Conservation (phyloP, 2,888 invertebrate genomes). For the Polyommatus icarus region DNA sequence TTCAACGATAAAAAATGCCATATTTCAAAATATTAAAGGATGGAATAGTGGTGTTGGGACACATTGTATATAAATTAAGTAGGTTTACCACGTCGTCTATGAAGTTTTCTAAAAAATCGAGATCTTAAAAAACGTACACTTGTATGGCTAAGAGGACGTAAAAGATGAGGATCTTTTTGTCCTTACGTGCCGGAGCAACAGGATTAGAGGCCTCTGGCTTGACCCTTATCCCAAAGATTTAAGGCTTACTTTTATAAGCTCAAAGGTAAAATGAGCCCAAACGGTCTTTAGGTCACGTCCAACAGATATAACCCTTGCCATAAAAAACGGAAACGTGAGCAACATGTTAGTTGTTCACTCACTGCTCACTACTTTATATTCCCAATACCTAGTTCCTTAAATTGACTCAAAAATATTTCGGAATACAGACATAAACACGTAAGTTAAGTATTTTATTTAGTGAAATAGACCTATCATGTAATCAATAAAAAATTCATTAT, state of each 20-base stretch:
- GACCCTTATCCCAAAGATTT: not conserved
- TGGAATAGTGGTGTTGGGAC: too few relatives aligned
- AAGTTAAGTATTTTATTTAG: not conserved
- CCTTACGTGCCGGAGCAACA: not conserved
- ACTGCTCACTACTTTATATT: not conserved
- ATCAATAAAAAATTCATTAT: too few relatives aligned
- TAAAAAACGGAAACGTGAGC: constrained; percentile 7
- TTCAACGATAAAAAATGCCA: too few relatives aligned
- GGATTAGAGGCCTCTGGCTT: not conserved
- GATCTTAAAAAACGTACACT: not conserved
- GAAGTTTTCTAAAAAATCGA: not conserved
- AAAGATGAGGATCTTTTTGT: not conserved
- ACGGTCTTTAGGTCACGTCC: not conserved
- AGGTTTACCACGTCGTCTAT: too few relatives aligned
- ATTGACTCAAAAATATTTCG: not conserved
- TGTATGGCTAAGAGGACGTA: not conserved
- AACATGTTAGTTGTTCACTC: not conserved
- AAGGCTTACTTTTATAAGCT: not conserved
- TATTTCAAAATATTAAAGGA: too few relatives aligned
- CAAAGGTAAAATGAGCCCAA: not conserved
- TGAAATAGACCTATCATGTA: too few relatives aligned
- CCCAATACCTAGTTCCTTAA: not conserved
- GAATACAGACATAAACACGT: not conserved
- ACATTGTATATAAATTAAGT: too few relatives aligned
- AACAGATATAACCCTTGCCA: constrained; percentile 11